Conservation (phyloP, 2,888 invertebrate genomes). For the Nemotelus pantherinus region DNA sequence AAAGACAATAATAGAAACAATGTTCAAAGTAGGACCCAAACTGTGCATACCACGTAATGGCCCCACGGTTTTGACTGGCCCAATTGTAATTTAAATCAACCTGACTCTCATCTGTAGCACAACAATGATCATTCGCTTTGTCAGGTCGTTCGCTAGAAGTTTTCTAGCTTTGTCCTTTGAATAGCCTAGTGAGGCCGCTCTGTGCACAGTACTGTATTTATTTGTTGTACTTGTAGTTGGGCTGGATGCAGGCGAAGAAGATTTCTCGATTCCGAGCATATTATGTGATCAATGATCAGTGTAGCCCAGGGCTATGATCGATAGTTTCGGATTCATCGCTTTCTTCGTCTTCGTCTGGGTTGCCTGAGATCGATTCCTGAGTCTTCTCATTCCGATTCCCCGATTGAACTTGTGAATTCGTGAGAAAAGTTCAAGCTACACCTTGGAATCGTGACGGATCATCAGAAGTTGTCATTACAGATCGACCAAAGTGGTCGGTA, state of each 20-base stretch:
- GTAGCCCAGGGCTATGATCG: background rate
- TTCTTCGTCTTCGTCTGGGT: background rate
- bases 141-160: slow-evolving; percentile 3
- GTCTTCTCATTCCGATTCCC: background rate
- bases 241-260: background rate
- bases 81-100: slow-evolving; percentile 52
- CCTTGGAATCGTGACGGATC: slow-evolving; percentile 63
- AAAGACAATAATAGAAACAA: background rate
- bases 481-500: slow-evolving; percentile 59
- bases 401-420: slow-evolving; percentile 36
- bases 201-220: too few species aligned
- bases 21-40: background rate
- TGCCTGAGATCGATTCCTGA: background rate
- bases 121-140: slow-evolving; percentile 5
- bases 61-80: slow-evolving; percentile 14
- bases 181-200: background rate
- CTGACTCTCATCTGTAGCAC: slow-evolving; percentile 37
- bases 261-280: background rate
- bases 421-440: slow-evolving; percentile 54
- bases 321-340: background rate
- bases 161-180: background rate
- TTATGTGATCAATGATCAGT: slow-evolving; percentile 5
- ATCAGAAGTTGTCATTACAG: slow-evolving; percentile 65
- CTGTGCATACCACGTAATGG: slow-evolving; percentile 2
- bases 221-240: too few species aligned